Evolutionary conservation across 2,113 vertebrate genomes (phyloP).

Genomic region (Piaya cayana): DNA sequence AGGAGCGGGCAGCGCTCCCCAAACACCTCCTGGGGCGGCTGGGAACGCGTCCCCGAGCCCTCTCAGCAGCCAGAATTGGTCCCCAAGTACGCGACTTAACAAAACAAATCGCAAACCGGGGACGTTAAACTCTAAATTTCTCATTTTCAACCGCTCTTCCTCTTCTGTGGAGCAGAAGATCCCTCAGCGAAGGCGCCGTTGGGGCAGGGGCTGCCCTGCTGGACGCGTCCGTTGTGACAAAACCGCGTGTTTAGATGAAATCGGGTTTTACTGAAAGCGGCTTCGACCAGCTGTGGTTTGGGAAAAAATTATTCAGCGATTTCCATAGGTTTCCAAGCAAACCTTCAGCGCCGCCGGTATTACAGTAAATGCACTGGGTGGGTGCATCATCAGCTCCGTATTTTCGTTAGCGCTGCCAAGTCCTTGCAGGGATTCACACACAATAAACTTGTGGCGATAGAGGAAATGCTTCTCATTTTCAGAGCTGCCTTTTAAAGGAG

Average conservation of each 20-base stretch:
- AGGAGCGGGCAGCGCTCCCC: too few species aligned
- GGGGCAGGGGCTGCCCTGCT: neutral
- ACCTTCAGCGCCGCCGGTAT: constrained; percentile 36
- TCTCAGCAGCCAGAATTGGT: neutral
- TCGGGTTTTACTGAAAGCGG: neutral
- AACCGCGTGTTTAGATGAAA: neutral
- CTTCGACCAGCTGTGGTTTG: constrained; percentile 39
- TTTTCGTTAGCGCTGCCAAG: constrained; percentile 64
- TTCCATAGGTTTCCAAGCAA: constrained; percentile 33
- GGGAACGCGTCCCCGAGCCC: fast-evolving
- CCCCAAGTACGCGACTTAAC: neutral
- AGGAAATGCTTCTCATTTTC: constrained; percentile 70
- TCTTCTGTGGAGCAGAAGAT: neutral
- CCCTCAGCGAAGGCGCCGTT: neutral
- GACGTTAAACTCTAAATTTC: neutral
- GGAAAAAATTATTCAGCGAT: constrained; percentile 46
- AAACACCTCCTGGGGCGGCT: fast-evolving
- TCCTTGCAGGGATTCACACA: constrained; percentile 62
- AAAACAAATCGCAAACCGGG: neutral
- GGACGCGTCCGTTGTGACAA: neutral
- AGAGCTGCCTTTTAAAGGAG: constrained; percentile 32
- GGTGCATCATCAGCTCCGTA: constrained; percentile 47
- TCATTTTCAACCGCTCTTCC: neutral
- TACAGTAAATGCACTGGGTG: constrained; percentile 44
- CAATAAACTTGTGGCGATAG: constrained; percentile 53